These are phyloP conservation scores for Rhopilema esculentum DNA, from an alignment of 30 jellyfish, hydroid and myxozoan species.

Conservation along the genomic window DNA sequence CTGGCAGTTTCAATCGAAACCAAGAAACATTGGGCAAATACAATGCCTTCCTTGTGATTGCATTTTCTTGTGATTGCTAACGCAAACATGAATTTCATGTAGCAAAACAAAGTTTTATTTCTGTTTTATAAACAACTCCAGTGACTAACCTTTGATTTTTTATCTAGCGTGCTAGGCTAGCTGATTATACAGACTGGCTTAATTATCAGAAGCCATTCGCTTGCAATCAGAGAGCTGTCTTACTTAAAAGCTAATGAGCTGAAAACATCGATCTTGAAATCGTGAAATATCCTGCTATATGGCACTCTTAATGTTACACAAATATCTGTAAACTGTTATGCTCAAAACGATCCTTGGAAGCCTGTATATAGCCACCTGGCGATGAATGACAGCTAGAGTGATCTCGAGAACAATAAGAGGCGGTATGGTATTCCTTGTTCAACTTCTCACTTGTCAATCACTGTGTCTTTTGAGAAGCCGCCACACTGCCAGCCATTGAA, in stretches of 20 bases:
- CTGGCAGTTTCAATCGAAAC: not conserved
- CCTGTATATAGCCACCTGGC: constrained; percentile 69
- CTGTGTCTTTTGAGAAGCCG: constrained; percentile 65
- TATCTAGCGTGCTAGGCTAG: too few relatives aligned
- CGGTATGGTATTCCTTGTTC: constrained; percentile 75
- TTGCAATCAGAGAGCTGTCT: too few relatives aligned
- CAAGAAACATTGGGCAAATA: not conserved
- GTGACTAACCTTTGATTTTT: too few relatives aligned
- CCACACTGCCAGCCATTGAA: constrained; percentile 68
- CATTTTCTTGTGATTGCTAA: too few relatives aligned
- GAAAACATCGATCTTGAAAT: not conserved
- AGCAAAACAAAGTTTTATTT: too few relatives aligned
- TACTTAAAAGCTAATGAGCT: not conserved
- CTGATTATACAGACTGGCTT: too few relatives aligned
- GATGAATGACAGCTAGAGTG: constrained; percentile 72
- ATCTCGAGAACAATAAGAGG: constrained; percentile 68
- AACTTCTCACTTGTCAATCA: constrained; percentile 86
- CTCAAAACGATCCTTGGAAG: constrained; percentile 21
- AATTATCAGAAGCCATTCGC: too few relatives aligned
- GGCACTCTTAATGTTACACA: constrained; percentile 1
- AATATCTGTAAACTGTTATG: not conserved
- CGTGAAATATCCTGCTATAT: not conserved
- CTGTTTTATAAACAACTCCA: too few relatives aligned
- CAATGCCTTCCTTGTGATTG: too few relatives aligned
- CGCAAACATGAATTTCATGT: too few relatives aligned